Evolutionary conservation across 2,113 vertebrate species (phyloP).

Genomic region (Pampusana beccarii): DNA sequence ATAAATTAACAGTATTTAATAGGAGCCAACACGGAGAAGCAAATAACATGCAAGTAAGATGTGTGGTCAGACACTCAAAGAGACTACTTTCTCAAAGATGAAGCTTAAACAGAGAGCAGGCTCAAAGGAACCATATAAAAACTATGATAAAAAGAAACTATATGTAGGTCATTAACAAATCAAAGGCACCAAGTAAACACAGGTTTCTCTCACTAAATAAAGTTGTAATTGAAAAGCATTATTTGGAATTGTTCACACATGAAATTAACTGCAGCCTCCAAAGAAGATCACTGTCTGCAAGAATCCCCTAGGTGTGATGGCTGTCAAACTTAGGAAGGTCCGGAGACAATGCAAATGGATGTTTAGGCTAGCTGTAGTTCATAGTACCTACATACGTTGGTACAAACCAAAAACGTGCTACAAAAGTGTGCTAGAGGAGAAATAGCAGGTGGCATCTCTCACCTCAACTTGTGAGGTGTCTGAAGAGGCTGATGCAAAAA

Average conservation of each 20-base stretch:
- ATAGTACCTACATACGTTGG: not conserved
- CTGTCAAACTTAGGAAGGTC: not conserved
- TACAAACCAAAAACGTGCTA: not conserved
- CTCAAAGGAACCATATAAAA: not conserved
- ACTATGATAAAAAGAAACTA: not conserved
- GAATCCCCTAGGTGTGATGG: not conserved
- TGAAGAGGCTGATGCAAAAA: not conserved
- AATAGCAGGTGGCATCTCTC: not conserved
- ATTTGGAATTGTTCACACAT: not conserved
- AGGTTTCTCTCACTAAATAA: not conserved
- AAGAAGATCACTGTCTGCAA: not conserved
- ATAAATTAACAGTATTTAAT: constrained; percentile 40
- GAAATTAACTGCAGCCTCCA: not conserved
- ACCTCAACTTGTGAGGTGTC: not conserved
- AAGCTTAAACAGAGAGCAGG: not conserved
- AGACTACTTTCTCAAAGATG: constrained; percentile 7
- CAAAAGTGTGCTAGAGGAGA: not conserved
- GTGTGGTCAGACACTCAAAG: not conserved
- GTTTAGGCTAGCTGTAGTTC: not conserved
- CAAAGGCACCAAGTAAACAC: not conserved
- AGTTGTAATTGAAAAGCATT: not conserved
- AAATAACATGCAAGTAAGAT: not conserved
- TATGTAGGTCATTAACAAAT: not conserved
- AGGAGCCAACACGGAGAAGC: not conserved
- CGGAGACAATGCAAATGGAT: not conserved